Evolutionary conservation across 2,888 invertebrate species (phyloP), one percentile per base, ranked within the genome.

Genomic region (Julus scandinavius): DNA sequence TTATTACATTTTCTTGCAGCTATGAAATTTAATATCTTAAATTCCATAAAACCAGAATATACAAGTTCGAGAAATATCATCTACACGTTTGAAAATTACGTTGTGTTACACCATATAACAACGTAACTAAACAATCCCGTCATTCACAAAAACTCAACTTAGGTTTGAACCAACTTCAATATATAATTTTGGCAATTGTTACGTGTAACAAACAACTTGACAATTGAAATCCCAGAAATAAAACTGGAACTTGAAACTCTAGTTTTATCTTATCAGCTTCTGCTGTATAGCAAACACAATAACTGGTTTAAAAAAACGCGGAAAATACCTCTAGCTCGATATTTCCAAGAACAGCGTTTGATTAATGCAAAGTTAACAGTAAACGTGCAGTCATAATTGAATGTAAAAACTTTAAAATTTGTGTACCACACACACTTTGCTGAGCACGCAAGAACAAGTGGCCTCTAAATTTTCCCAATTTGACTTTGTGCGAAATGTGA

Each of bases 401-500:
- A n/a, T 2, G n/a, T 63, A 20, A n/a, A 63, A 45, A n/a, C 54
- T 63, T 45, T 13, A 54, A 54, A 15, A 54, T n/a, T 63, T 63
- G 17, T 63, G n/a, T n/a, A 63, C 54, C 54, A 54, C 54, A 54
- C 54, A 54, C 11, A 17, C 58, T 63, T n/a, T 63, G 15, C 54
- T 15, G n/a, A n/a, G n/a, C n/a, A 63, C n/a, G 58, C 17, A n/a
- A 63, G n/a, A 17, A 63, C n/a, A n/a, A 15, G 6, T n/a, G 58
- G 58, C 58, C 58, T 63, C 58, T 6, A 63, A 63, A n/a, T 63
- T n/a, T 63, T n/a, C 1, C 58, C 15, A 63, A n/a, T 63, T 63
- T n/a, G 58, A 63, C 58, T 63, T 63, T 63, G n/a, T n/a, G 58
- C 58, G n/a, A n/a, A 63, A 63, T 63, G n/a, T 63, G 17, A 63